Base-by-base conservation (phyloP, 2,797 vertebrate species). In the Enteromius radiatus region DNA sequence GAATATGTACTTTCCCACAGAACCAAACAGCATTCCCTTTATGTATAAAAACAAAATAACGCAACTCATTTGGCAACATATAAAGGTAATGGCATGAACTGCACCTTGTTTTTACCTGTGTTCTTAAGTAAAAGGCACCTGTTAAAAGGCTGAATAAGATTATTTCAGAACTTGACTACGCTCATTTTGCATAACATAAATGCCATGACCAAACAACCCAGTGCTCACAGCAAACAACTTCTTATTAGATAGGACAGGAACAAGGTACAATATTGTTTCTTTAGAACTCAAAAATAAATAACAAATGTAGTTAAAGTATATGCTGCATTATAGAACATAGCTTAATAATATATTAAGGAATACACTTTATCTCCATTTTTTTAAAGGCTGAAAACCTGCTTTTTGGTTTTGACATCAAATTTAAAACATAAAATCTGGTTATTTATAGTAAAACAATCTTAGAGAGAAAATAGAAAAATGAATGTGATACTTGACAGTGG, bases 101-200 rank as follows among this genome's bases (percentile, higher is more conserved):
- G 17, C 33, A 28, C 61, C 19, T 5, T 9, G 10, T 71, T 33
- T 70, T 3, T 5, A 31, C 17, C 26, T 6, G 26, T 81, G 56
- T 82, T 63, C 19, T 33, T 75, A 43, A 54, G 33, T 41, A 63
- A 54, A 82, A 82, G 70, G 80, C 80, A 82, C 71, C 33, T 38
- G 15, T n/a, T 75, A 19, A 49, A 65, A 82, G 71, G 47, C 71
- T 82, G 17, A 43, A 67, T 52, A 59, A 31, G 38, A 59, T 47
- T 0, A 59, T 59, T 70, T 61, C 15, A 45, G 21, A 69, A 47
- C 12, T 21, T 19, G 12, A 28, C 14, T 17, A 59, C 3, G 26
- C 77, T 68, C 14, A 31, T 47, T 17, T 45, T 23, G 54, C 26
- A 33, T 64, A 11, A 26, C 14, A 64, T 19, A 3, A 63, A n/a